phyloP scores from a whole-genome alignment of 2,888 invertebrate species.

The Caenorhabditis sp. region DNA sequence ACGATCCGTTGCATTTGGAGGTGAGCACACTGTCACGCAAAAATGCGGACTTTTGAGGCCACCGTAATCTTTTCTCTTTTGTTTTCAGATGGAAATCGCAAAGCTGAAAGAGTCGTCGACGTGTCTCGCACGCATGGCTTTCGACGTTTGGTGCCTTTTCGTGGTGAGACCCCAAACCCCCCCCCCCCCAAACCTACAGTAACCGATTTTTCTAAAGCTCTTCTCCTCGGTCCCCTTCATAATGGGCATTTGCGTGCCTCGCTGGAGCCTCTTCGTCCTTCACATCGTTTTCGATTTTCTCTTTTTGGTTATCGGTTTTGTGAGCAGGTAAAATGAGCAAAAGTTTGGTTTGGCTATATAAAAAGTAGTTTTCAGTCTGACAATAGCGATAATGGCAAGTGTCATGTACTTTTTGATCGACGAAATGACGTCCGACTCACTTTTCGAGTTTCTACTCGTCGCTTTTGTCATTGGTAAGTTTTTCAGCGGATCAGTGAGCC shows the following conservation, averaged over 20 bases:
- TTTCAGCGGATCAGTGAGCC: too few relatives aligned
- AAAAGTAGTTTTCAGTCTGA: conserved; percentile 37
- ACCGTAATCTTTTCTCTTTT: background rate
- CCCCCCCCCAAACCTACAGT: too few relatives aligned
- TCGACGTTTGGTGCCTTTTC: conserved; percentile 62
- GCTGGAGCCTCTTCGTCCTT: conserved; percentile 58
- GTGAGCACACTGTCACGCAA: conserved; percentile 14
- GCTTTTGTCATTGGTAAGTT: conserved; percentile 56
- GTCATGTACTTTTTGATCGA: conserved; percentile 64
- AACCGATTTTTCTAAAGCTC: conserved; percentile 37
- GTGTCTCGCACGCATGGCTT: conserved; percentile 58
- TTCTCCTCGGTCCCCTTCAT: conserved; percentile 57
- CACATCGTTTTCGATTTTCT: conserved; percentile 63
- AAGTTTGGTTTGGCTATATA: too few relatives aligned
- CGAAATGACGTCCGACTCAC: conserved; percentile 59
- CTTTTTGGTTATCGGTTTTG: conserved; percentile 57
- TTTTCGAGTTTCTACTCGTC: conserved; percentile 57
- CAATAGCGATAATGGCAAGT: conserved; percentile 58
- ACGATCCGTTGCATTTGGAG: conserved; percentile 56
- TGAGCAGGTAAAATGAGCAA: conserved; percentile 46
- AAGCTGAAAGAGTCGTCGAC: conserved; percentile 59
- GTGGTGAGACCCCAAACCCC: conserved; percentile 32
- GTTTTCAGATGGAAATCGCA: conserved; percentile 51
- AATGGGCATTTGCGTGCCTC: conserved; percentile 56
- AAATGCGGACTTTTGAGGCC: background rate